Base-by-base conservation (phyloP, 1,140 invertebrate species). In the Aphelinus certus region DNA sequence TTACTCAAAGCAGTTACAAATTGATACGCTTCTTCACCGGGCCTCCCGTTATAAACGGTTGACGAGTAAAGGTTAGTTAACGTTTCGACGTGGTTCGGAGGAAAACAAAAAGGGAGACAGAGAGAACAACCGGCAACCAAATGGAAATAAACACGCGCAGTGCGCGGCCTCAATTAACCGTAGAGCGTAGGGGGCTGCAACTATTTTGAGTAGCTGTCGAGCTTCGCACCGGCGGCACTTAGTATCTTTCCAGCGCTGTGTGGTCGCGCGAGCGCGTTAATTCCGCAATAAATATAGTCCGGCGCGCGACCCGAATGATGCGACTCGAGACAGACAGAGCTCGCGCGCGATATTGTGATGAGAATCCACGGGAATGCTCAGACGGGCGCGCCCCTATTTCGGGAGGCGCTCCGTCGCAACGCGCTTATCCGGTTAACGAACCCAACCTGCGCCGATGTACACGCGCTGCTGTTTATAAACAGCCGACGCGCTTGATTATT, bases 111-210 rank as follows among this genome's bases (percentile, higher is more conserved):
- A 26, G 26, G 26, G 26, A 26, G n/a, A n/a, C n/a, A n/a, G n/a
- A n/a, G n/a, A n/a, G 26, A 26, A 26, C 26, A 26, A 9, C 49
- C 56, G 49, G 53, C n/a, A n/a, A n/a, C 49, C 51, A 64, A 57
- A 65, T 56, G 45, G n/a, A 65, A 56, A 71, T 71, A 2, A 26
- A 26, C 63, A 63, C 53, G 53, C 62, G 7, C 42, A 1, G 7
- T 46, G 51, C 53, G 5, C 49, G 43, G 4, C 62, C 45, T 64
- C 49, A 72, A 65, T 72, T 72, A 57, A 65, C 62, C 70, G 70
- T 57, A 56, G 64, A 63, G 7, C 49, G 7, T 6, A n/a, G 9
- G 26, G 26, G 26, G 26, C 26, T 51, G 6, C n/a, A 65, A 51
- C 48, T 51, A 65, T 51, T 53, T 65, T 65, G 51, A 10, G 10